These are phyloP conservation scores for Zaprionus taronus DNA, from an alignment of 1,140 invertebrate genomes.

Conservation along the genomic window DNA sequence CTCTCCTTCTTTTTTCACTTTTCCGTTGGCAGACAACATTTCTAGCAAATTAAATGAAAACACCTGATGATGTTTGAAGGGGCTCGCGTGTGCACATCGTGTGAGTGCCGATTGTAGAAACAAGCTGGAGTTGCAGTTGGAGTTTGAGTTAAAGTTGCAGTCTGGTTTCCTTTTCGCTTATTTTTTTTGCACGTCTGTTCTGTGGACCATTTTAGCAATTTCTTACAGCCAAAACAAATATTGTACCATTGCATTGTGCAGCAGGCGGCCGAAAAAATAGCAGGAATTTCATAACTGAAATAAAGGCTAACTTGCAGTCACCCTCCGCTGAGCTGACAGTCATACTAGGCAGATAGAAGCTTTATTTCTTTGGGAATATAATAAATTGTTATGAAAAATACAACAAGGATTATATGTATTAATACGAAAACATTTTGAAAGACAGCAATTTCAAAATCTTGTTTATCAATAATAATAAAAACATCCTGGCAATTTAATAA, in stretches of 20 bases:
- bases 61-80: conserved; percentile 72
- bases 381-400: too few relatives aligned
- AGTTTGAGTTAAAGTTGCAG: not conserved
- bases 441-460: too few relatives aligned
- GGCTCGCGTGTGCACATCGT: conserved; percentile 9
- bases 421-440: too few relatives aligned
- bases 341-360: too few relatives aligned
- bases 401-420: too few relatives aligned
- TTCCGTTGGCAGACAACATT: conserved; percentile 67
- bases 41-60: conserved; percentile 84
- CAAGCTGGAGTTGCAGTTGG: not conserved
- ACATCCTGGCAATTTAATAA: too few relatives aligned
- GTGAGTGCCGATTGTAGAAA: conserved; percentile 21
- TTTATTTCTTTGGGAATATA: too few relatives aligned
- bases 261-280: conserved; percentile 11
- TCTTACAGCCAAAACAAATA: conserved; percentile 47
- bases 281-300: not conserved
- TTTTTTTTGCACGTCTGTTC: conserved; percentile 1
- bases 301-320: not conserved
- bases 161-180: not conserved
- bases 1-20: not conserved
- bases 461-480: too few relatives aligned
- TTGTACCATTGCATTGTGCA: conserved; percentile 28
- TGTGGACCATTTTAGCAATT: conserved; percentile 34
- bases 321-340: not conserved